A percentile compares a stretch with the other conserved stretches of the same genome.
Evolutionary conservation across 1,140 invertebrate genomes (phyloP).

Genomic region (Acromyrmex heyeri): DNA sequence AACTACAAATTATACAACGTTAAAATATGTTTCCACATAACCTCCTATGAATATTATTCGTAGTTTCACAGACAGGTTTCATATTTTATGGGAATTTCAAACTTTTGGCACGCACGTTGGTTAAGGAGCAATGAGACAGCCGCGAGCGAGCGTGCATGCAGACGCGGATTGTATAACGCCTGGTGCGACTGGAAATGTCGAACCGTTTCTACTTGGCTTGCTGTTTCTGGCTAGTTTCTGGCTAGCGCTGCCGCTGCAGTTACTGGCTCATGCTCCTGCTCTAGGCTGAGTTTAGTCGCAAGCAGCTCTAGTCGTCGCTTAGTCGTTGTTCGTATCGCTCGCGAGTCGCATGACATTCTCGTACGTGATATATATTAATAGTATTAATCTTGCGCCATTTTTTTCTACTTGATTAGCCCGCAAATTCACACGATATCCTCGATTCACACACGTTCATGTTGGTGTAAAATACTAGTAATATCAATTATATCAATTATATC

Average conservation of each 20-base stretch:
- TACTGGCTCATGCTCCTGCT: constrained; percentile 56
- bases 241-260: constrained; percentile 46
- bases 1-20: not conserved
- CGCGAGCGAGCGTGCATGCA: not conserved
- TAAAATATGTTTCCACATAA: not conserved
- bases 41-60: not conserved
- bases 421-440: not conserved
- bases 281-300: constrained; percentile 45
- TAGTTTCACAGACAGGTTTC: not conserved
- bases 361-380: not conserved
- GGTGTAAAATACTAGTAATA: not conserved
- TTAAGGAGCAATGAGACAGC: not conserved
- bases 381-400: not conserved
- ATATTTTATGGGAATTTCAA: not conserved
- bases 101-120: constrained; percentile 25
- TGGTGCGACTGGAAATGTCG: constrained; percentile 58
- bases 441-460: not conserved
- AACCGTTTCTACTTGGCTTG: constrained; percentile 58
- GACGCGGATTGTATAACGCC: constrained; percentile 69
- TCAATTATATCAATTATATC: not conserved
- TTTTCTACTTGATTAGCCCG: not conserved
- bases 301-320: constrained; percentile 64
- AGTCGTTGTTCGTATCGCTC: constrained; percentile 59
- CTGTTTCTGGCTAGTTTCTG: constrained; percentile 2
- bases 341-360: constrained; percentile 25